phyloP scores from a whole-genome alignment of 1,140 invertebrate genomes.

The Drosophila pachea region DNA sequence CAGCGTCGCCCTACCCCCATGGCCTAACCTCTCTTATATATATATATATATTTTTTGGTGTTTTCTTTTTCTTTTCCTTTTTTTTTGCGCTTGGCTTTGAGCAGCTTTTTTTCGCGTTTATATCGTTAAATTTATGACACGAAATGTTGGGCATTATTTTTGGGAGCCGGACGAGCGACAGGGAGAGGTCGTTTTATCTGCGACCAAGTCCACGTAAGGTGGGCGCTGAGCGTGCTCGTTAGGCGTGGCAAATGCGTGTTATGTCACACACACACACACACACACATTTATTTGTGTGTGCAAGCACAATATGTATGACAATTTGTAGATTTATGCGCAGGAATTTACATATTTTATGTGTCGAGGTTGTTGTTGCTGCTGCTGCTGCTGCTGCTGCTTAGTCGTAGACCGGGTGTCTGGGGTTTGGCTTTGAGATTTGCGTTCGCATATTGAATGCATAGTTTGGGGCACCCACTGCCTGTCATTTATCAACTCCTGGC shows the following conservation, averaged over 20 bases:
- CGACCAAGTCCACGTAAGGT: conserved; percentile 51
- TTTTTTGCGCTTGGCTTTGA: conserved; percentile 44
- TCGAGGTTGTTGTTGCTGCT: conserved; percentile 28
- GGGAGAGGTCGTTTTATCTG: conserved; percentile 49
- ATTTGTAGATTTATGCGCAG: conserved; percentile 67
- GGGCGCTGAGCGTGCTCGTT: conserved; percentile 40
- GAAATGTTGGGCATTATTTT: conserved; percentile 69
- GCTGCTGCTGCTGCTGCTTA: conserved; percentile 25
- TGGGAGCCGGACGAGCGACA: too few species aligned
- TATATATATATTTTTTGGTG: conserved; percentile 2
- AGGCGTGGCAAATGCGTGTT: conserved; percentile 59
- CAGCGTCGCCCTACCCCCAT: not conserved
- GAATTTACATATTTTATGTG: conserved; percentile 67
- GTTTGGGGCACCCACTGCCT: conserved; percentile 10
- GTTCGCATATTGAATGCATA: conserved; percentile 36
- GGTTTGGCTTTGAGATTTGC: conserved; percentile 57
- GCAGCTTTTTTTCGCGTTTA: conserved; percentile 65
- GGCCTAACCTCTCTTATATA: conserved; percentile 21
- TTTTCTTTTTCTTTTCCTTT: conserved; percentile 23
- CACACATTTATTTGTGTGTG: conserved; percentile 11
- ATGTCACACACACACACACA: conserved; percentile 39
- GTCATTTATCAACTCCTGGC: conserved; percentile 68
- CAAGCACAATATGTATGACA: conserved; percentile 46
- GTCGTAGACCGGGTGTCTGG: conserved; percentile 19
- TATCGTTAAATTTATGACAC: conserved; percentile 73